These are phyloP conservation scores for Helostoma temminkii DNA, from an alignment of 2,797 vertebrate species.

Conservation along the genomic window DNA sequence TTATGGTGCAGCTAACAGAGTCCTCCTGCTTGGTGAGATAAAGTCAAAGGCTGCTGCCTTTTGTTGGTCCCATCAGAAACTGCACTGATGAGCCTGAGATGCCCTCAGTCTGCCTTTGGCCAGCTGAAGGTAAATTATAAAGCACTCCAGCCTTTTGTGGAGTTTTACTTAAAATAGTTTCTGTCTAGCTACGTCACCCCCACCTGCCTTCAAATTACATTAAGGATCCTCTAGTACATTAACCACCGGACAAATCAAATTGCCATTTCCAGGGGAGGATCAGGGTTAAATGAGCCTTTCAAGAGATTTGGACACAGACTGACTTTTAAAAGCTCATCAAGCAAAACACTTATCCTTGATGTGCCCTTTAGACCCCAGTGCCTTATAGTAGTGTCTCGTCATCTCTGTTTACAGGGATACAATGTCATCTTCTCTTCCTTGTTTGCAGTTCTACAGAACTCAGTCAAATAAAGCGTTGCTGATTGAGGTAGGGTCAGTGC, in stretches of 20 bases:
- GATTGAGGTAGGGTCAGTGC: conserved; percentile 64
- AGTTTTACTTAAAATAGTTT: conserved; percentile 69
- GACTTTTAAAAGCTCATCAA: conserved; percentile 78
- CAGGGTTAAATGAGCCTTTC: conserved; percentile 82
- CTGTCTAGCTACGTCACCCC: conserved; percentile 30
- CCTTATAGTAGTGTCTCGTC: conserved; percentile 43
- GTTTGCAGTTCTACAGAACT: conserved; percentile 58
- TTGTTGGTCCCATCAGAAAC: conserved; percentile 64
- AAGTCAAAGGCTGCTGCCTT: conserved; percentile 61
- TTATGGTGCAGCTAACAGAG: conserved; percentile 71
- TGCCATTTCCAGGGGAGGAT: conserved; percentile 70
- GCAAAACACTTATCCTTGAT: conserved; percentile 75
- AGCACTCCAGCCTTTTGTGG: conserved; percentile 46
- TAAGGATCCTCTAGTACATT: conserved; percentile 79
- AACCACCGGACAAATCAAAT: conserved; percentile 81
- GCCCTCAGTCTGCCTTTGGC: conserved; percentile 26
- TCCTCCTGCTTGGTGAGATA: conserved; percentile 68
- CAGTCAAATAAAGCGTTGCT: conserved; percentile 69
- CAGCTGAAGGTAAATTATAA: conserved; percentile 46
- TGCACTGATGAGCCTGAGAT: conserved; percentile 49
- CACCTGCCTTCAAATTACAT: conserved; percentile 71
- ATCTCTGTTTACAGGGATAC: conserved; percentile 57
- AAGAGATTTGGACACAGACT: conserved; percentile 70
- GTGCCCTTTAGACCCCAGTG: conserved; percentile 70
- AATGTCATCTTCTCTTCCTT: conserved; percentile 50